Conservation (phyloP, 2,797 vertebrate genomes). For the Lindbergichthys nudifrons region DNA sequence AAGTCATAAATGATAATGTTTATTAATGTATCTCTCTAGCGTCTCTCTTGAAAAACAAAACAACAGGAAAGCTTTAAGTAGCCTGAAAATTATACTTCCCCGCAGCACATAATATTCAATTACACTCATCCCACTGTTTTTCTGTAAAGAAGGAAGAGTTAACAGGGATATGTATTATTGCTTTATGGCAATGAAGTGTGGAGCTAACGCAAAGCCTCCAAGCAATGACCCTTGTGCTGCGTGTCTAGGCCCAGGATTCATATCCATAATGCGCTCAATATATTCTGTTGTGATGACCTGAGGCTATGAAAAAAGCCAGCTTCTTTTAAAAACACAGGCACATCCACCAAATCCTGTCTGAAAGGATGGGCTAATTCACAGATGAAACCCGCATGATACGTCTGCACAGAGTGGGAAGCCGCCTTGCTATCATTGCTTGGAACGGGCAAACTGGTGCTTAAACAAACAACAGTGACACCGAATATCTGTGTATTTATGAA, state of each 20-base stretch:
- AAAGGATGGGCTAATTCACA: conserved; percentile 82
- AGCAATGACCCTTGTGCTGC: conserved; percentile 84
- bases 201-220: conserved; percentile 78
- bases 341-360: conserved; percentile 82
- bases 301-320: conserved; percentile 78
- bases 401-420: conserved; percentile 60
- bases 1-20: conserved; percentile 57
- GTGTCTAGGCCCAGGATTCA: conserved; percentile 84
- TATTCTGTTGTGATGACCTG: conserved; percentile 86
- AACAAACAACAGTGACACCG: conserved; percentile 49
- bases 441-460: conserved; percentile 52
- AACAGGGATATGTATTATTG: conserved; percentile 84
- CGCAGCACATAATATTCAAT: conserved; percentile 79
- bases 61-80: conserved; percentile 74
- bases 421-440: conserved; percentile 44
- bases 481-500: conserved; percentile 44
- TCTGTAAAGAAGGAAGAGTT: conserved; percentile 76
- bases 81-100: conserved; percentile 72
- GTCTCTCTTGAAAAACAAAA: conserved; percentile 64
- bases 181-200: conserved; percentile 85
- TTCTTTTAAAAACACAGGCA: conserved; percentile 81
- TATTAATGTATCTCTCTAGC: conserved; percentile 61
- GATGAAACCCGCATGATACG: conserved; percentile 80
- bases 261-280: conserved; percentile 89
- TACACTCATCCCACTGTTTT: conserved; percentile 69